Base-by-base conservation (phyloP, 2,888 invertebrate genomes). In the Rotaria socialis region DNA sequence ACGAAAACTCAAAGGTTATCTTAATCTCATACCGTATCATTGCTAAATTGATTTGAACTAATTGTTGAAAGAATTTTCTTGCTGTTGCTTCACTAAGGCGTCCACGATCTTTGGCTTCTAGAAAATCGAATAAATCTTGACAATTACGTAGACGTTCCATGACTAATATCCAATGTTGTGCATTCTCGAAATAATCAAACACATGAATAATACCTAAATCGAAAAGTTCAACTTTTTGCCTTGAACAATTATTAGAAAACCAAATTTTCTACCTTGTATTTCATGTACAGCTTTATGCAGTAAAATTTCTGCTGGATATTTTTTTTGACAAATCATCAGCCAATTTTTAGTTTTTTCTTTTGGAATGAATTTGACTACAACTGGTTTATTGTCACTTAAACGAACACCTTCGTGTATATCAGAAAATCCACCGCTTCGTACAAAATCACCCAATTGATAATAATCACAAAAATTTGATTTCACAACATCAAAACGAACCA, bases 51-150 rank as follows among this genome's bases (percentile, higher is more conserved):
- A 92, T 92, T 87, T 92, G 91, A 27, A 93, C 92, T 87, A 93
- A 90, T 89, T 92, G 93, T 75, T 91, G 90, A 90, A 93, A 93
- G 89, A 93, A 93, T 87, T 91, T 90, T 86, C 92, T 90, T 50
- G 93, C 92, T 80, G 92, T 89, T 67, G 90, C 89, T 89, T 93
- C 93, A 75, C 91, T 90, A 56, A 93, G 89, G 47, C 91, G 90
- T 55, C 92, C 92, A 43, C 85, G 56, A 41, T 50, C 35, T 87
- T 92, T 92, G 88, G 93, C 93, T 27, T 93, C 92, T 88, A 93
- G 93, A 89, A 92, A 93, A 89, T 93, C 93, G 90, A 93, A 93
- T 86, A 93, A 91, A 89, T 93, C 93, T n/a, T 84, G 84, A 56
- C 85, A 87, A 35, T 86, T 85, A 58, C 74, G 74, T 41, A 86